These are phyloP conservation scores for Drosophila imparisetae DNA, from an alignment of 2,888 invertebrate genomes.

Conservation along the genomic window DNA sequence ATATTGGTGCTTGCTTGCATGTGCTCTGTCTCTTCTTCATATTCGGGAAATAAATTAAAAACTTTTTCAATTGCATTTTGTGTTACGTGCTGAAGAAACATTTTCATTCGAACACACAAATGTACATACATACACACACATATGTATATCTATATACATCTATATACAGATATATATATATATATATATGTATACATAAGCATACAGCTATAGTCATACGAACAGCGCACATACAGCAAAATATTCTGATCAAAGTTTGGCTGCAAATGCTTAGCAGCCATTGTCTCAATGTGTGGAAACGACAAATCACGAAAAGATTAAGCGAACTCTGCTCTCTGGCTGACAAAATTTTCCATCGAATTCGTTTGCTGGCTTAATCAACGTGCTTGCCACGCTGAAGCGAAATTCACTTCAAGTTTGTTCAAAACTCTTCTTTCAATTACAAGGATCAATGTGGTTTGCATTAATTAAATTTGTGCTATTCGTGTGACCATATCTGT, in stretches of 20 bases:
- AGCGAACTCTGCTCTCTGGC: neutral
- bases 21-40: conserved; percentile 35
- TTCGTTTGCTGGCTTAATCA: neutral
- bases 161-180: neutral
- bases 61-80: conserved; percentile 67
- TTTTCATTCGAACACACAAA: neutral
- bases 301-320: conserved; percentile 6
- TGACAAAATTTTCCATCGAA: neutral
- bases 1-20: conserved; percentile 6
- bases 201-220: neutral
- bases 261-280: neutral
- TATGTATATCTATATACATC: neutral
- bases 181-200: neutral
- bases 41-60: conserved; percentile 67
- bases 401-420: neutral
- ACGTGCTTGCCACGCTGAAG: neutral
- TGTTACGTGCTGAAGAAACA: conserved; percentile 32
- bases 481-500: neutral
- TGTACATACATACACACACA: neutral
- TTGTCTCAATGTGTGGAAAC: neutral
- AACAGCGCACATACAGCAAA: neutral
- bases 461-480: neutral
- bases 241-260: neutral
- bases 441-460: neutral
- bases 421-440: neutral